Conservation (phyloP, 2,113 vertebrate species). For the Ictidomys tridecemlineatus region DNA sequence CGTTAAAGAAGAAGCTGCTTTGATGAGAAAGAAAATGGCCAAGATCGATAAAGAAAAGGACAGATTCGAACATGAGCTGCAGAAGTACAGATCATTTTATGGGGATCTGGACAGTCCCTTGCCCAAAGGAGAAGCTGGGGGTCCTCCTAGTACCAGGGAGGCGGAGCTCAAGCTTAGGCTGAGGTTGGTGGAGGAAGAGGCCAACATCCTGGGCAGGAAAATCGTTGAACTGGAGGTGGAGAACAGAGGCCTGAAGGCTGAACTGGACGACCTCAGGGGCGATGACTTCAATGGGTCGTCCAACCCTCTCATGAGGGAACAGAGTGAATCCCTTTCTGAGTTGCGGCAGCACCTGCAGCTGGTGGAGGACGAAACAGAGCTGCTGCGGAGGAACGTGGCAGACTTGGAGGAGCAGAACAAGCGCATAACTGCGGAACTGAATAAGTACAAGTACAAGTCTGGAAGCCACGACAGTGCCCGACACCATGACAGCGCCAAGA, state of each 20-base stretch:
- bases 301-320: slow-evolving; percentile 91
- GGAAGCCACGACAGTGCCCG: slow-evolving; percentile 92
- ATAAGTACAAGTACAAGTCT: slow-evolving; percentile 97
- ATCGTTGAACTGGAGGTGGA: slow-evolving; percentile 99
- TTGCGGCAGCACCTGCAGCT: slow-evolving; percentile 97
- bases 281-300: slow-evolving; percentile 92
- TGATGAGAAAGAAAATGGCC: slow-evolving; percentile 99
- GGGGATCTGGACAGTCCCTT: slow-evolving; percentile 98
- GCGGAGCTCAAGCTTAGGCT: slow-evolving; percentile 98
- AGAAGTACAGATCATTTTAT: slow-evolving; percentile 98
- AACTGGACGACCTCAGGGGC: slow-evolving; percentile 97
- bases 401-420: slow-evolving; percentile 98
- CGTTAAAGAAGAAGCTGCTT: slow-evolving; percentile 96
- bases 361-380: slow-evolving; percentile 98
- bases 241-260: slow-evolving; percentile 97
- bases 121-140: slow-evolving; percentile 98
- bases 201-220: slow-evolving; percentile 98
- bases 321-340: slow-evolving; percentile 96
- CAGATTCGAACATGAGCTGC: slow-evolving; percentile 97
- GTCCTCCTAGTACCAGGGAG: slow-evolving; percentile 97
- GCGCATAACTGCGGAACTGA: slow-evolving; percentile 95
- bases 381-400: slow-evolving; percentile 95
- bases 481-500: slow-evolving; percentile 93
- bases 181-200: slow-evolving; percentile 98
- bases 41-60: slow-evolving; percentile 99